These are phyloP conservation scores for Lordiphosa fenestrarum DNA, from an alignment of 2,888 invertebrate genomes.

Conservation along the genomic window DNA sequence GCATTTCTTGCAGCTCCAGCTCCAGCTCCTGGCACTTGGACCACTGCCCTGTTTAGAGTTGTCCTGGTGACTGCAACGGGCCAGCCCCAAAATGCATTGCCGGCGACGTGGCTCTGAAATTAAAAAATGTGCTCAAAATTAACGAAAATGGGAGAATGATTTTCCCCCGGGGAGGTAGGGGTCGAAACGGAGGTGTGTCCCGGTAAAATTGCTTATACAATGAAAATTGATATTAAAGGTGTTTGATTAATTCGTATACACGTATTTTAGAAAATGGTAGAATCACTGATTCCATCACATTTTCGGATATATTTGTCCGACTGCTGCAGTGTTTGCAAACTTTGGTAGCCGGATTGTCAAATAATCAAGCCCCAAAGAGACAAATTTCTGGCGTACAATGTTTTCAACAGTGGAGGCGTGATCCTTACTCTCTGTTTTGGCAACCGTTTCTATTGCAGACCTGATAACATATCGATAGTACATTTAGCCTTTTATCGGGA, in stretches of 20 bases:
- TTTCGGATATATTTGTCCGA: too few species aligned
- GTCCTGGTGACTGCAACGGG: conserved; percentile 27
- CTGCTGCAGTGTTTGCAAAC: too few species aligned
- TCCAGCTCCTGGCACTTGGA: conserved; percentile 43
- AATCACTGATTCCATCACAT: not conserved
- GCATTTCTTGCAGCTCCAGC: conserved; percentile 64
- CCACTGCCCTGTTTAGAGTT: conserved; percentile 66
- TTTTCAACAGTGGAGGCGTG: too few species aligned
- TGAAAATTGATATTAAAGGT: conserved; percentile 51
- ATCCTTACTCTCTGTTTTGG: too few species aligned
- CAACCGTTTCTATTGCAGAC: too few species aligned
- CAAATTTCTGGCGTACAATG: too few species aligned
- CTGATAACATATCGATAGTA: too few species aligned
- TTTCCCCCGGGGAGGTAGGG: conserved; percentile 23
- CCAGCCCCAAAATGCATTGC: conserved; percentile 42
- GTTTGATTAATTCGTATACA: conserved; percentile 10
- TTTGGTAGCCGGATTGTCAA: too few species aligned
- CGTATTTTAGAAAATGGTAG: not conserved
- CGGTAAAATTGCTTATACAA: conserved; percentile 40
- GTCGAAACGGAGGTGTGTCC: too few species aligned
- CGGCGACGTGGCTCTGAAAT: conserved; percentile 48
- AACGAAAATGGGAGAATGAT: conserved; percentile 55
- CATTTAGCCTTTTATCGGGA: too few species aligned
- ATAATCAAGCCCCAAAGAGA: too few species aligned
- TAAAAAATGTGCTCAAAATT: conserved; percentile 64